Conservation (phyloP, 1,140 invertebrate genomes). For the Listronotus oregonensis region DNA sequence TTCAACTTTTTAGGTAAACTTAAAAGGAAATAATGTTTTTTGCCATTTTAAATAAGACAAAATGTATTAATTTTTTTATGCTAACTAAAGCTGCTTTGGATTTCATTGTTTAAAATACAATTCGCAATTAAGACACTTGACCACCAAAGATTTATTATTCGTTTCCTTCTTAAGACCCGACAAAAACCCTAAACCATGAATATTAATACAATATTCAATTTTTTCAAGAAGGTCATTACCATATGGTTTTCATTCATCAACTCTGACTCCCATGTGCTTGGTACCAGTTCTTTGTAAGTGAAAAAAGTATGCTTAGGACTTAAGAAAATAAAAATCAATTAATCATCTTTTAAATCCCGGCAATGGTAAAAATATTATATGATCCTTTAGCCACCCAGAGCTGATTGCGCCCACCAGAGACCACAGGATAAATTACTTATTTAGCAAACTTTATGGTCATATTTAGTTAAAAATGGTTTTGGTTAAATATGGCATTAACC, state of each 20-base stretch:
- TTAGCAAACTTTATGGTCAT: background rate
- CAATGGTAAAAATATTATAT: constrained; percentile 17
- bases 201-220: constrained; percentile 34
- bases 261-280: constrained; percentile 25
- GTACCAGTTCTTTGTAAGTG: constrained; percentile 17
- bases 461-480: no score
- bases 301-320: constrained; percentile 10
- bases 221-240: constrained; percentile 36
- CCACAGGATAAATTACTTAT: background rate
- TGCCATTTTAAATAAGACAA: no score
- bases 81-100: no score
- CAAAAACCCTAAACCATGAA: constrained; percentile 34
- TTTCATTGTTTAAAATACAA: constrained; percentile 13
- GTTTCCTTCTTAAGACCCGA: constrained; percentile 32
- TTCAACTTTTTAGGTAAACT: no score
- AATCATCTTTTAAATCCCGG: constrained; percentile 28
- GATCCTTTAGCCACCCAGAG: constrained; percentile 15
- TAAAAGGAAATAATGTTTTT: no score
- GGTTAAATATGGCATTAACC: no score
- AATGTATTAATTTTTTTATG: no score
- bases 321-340: constrained; percentile 21
- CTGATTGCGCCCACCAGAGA: constrained; percentile 4
- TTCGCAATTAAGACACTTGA: constrained; percentile 32
- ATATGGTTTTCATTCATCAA: constrained; percentile 37
- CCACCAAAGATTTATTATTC: constrained; percentile 31